These are phyloP conservation scores for Apistogramma diplotaenia DNA, from an alignment of 2,113 vertebrate species.

Conservation along the genomic window DNA sequence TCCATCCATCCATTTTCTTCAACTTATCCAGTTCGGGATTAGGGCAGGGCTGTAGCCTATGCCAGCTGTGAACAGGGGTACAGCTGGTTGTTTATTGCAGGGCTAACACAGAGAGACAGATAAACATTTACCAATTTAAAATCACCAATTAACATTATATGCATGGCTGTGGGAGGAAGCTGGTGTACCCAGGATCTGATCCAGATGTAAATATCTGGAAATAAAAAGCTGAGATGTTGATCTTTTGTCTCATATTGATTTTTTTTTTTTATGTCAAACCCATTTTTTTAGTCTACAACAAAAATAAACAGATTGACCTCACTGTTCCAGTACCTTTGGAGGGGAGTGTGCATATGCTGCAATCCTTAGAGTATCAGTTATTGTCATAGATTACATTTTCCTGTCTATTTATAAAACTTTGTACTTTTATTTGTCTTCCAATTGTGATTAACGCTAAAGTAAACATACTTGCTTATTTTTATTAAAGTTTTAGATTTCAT, in stretches of 20 bases:
- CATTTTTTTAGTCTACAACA: too few relatives aligned
- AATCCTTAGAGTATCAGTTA: too few relatives aligned
- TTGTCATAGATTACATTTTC: not conserved
- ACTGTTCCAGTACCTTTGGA: too few relatives aligned
- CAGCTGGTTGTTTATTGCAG: not conserved
- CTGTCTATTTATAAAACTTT: not conserved
- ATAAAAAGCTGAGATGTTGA: too few relatives aligned
- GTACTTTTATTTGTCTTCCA: not conserved
- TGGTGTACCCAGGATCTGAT: too few relatives aligned
- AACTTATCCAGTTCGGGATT: not conserved
- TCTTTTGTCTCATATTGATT: too few relatives aligned
- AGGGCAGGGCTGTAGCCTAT: not conserved
- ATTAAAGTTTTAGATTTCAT: not conserved
- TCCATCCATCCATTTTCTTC: not conserved
- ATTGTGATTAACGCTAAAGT: not conserved
- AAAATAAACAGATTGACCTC: too few relatives aligned
- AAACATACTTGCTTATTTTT: not conserved
- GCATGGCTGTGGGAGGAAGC: not conserved
- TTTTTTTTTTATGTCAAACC: too few relatives aligned
- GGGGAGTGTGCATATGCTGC: too few relatives aligned
- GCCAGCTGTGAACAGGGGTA: not conserved
- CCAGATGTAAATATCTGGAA: too few relatives aligned
- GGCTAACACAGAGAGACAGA: not conserved
- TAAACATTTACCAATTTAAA: not conserved
- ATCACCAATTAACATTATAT: not conserved